Evolutionary conservation across 2,797 vertebrate species (phyloP).

Genomic region (Spatula versicolor): DNA sequence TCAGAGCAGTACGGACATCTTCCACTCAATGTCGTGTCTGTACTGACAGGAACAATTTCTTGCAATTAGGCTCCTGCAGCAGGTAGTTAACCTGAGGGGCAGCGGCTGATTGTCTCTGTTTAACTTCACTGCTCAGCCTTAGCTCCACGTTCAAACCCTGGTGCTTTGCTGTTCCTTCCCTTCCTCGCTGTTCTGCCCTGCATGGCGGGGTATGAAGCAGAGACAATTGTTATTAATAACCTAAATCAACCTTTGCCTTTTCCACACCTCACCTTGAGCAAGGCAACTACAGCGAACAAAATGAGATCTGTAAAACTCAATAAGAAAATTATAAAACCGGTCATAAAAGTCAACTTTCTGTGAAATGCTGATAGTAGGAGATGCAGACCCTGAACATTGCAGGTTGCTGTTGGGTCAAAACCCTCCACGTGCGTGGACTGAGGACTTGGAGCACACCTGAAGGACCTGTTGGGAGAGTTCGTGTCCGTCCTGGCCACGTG

Average conservation of each 20-base stretch:
- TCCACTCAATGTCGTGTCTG: not conserved
- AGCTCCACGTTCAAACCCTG: not conserved
- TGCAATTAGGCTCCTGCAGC: slow-evolving; percentile 60
- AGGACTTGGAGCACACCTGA: not conserved
- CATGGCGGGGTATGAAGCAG: not conserved
- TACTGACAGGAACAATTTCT: slow-evolving; percentile 40
- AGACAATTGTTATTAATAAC: slow-evolving; percentile 20
- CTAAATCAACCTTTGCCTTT: not conserved
- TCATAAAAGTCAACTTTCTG: not conserved
- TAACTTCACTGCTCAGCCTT: slow-evolving; percentile 5
- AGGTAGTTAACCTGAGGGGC: slow-evolving; percentile 59
- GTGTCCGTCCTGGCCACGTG: not conserved
- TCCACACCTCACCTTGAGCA: not conserved
- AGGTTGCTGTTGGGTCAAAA: not conserved
- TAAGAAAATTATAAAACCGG: not conserved
- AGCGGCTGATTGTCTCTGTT: slow-evolving; percentile 21
- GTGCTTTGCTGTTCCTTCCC: not conserved
- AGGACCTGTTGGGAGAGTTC: not conserved
- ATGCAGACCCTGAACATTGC: not conserved
- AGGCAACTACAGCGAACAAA: not conserved
- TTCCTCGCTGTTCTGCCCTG: not conserved
- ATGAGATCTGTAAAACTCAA: not conserved
- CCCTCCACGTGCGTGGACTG: not conserved
- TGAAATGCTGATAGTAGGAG: not conserved
- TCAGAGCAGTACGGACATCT: not conserved